phyloP scores from a whole-genome alignment of 2,888 invertebrate species.

The Pristionchus fissidentatus region DNA sequence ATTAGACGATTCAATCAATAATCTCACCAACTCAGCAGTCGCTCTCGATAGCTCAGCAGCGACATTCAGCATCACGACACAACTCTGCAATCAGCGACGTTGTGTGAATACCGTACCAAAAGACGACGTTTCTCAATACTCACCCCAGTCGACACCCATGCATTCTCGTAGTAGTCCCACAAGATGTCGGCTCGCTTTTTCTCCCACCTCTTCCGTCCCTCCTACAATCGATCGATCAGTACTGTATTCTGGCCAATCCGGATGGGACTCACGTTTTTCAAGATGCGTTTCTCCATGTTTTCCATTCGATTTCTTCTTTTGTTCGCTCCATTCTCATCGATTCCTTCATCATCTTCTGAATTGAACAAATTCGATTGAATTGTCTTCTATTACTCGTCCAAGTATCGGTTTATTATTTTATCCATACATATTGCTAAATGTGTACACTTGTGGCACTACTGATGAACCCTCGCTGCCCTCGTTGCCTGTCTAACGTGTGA shows the following conservation, averaged over 20 bases:
- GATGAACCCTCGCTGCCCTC: too few species aligned
- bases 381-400: not conserved
- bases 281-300: constrained; percentile 49
- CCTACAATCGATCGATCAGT: constrained; percentile 46
- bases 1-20: not conserved
- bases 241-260: not conserved
- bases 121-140: not conserved
- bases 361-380: not conserved
- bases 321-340: constrained; percentile 45
- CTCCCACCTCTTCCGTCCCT: constrained; percentile 63
- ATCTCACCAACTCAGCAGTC: constrained; percentile 57
- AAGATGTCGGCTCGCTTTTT: constrained; percentile 59
- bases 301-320: constrained; percentile 45
- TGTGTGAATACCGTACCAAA: not conserved
- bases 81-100: constrained; percentile 48
- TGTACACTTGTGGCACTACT: too few species aligned
- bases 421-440: too few species aligned
- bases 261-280: constrained; percentile 48
- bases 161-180: constrained; percentile 70
- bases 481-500: too few species aligned
- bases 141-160: constrained; percentile 63
- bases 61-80: constrained; percentile 65
- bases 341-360: constrained; percentile 20
- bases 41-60: constrained; percentile 65
- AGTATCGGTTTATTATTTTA: too few species aligned